Base-by-base conservation (phyloP, 1,140 invertebrate species). In the Platyscapa corneri region DNA sequence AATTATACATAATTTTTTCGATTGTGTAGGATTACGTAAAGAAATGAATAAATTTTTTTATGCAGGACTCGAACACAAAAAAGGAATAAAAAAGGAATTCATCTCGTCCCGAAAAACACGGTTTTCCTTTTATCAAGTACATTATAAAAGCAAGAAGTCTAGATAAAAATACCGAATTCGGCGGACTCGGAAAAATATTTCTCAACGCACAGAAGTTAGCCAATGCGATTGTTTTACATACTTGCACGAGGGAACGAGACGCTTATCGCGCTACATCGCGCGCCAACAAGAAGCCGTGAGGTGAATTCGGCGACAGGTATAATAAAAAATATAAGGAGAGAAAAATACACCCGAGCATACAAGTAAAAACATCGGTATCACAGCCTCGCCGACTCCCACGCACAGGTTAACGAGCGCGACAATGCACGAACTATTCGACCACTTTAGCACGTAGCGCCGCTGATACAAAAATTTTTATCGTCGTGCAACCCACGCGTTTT, bases 361-460 rank as follows among this genome's bases (percentile, higher is more conserved):
- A 88, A 86, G 56, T 60, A 42, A 27, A 85, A 82, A 82, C 83
- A 86, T 87, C 88, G 86, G 87, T 60, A 60, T 60, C 56, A 60
- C 56, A 60, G 56, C 56, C 56, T 60, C 14, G 49, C 23, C 87
- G 81, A 88, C 88, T 86, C 89, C 89, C 83, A 89, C 89, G 83
- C 83, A 75, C 0, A 67, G 82, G 78, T 88, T 87, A 87, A 84
- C 89, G 86, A 87, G 89, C 49, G 84, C 87, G 84, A 88, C 87
- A 86, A 86, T 87, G 89, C 86, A 64, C 46, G 79, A 87, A 89
- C 88, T 88, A 88, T 88, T 86, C 23, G 79, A 37, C 32, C 82
- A 75, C 23, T 60, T 39, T 74, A 23, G 27, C 20, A 20, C 27
- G 27, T 20, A 16, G n/a, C 49, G 70, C 30, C 49, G 5, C 53